Percentiles rank a stretch among this genome's conserved stretches.
Conservation (phyloP, 2,888 invertebrate genomes). For the Actias luna region DNA sequence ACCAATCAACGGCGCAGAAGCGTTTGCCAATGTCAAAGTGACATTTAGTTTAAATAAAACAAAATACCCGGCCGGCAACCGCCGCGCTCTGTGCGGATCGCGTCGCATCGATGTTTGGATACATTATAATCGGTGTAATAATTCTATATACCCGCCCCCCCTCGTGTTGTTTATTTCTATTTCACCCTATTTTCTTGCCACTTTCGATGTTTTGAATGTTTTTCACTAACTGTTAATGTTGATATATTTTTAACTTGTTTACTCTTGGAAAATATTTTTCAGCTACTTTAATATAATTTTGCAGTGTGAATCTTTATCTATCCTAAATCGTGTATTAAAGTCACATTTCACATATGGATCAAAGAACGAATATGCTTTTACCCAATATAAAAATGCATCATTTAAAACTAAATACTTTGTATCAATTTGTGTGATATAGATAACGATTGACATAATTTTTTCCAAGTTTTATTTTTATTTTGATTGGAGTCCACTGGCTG, state of each 20-base stretch:
- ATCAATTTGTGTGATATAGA: too few species aligned
- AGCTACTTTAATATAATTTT: conserved; percentile 31
- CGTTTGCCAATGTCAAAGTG: background rate
- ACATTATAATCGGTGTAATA: conserved; percentile 44
- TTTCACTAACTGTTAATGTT: conserved; percentile 82
- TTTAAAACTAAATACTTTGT: too few species aligned
- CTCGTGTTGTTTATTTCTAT: conserved; percentile 72
- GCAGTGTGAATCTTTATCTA: conserved; percentile 23
- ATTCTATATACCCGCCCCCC: conserved; percentile 38
- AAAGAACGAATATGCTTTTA: too few species aligned
- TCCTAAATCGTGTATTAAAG: background rate
- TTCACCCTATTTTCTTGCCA: conserved; percentile 75
- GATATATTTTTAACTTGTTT: conserved; percentile 52
- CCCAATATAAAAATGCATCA: too few species aligned
- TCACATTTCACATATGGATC: too few species aligned
- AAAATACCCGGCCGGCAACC: conserved; percentile 76
- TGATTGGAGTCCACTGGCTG: conserved; percentile 19
- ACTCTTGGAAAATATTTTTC: conserved; percentile 38
- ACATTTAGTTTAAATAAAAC: conserved; percentile 26
- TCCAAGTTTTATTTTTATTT: conserved; percentile 33
- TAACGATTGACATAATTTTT: conserved; percentile 39
- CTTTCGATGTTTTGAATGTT: conserved; percentile 79
- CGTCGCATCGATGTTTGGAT: conserved; percentile 77
- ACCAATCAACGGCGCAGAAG: background rate
- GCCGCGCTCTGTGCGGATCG: conserved; percentile 52